Percentiles rank a stretch among this genome's conserved stretches.
Evolutionary conservation across 2,113 vertebrate genomes (phyloP).

Genomic region (Camelus dromedarius): DNA sequence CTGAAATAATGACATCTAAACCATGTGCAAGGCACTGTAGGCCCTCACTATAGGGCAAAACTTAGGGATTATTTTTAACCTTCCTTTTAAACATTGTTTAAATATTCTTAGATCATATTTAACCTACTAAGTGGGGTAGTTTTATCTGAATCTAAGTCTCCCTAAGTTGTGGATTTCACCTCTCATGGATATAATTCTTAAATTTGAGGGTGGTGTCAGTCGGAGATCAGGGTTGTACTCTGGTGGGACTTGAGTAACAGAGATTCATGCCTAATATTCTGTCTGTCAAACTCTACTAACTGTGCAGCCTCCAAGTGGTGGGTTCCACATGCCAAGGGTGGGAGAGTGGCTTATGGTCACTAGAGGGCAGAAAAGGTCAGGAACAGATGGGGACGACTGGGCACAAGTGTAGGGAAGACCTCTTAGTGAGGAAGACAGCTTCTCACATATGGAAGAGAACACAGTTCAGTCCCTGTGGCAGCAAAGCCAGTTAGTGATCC

Average conservation of each 20-base stretch:
- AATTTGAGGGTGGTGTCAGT: neutral
- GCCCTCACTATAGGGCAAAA: neutral
- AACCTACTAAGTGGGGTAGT: neutral
- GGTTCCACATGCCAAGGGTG: neutral
- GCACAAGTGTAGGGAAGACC: neutral
- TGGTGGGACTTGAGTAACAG: neutral
- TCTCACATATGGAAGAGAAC: neutral
- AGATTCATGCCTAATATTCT: neutral
- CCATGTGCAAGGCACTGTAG: neutral
- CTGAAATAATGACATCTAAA: neutral
- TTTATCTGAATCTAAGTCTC: constrained; percentile 3
- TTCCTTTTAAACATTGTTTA: constrained; percentile 10
- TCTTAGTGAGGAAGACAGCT: neutral
- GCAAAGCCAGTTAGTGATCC: neutral
- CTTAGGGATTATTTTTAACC: constrained; percentile 46
- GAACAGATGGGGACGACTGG: neutral
- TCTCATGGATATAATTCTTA: neutral
- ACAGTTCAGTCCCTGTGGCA: neutral
- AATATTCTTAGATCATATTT: neutral
- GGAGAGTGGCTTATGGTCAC: neutral
- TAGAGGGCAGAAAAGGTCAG: constrained; percentile 43
- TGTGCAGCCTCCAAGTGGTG: neutral
- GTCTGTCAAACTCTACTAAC: neutral
- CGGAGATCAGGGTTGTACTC: neutral
- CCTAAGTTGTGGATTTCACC: neutral